phyloP scores from a whole-genome alignment of 2,113 vertebrate genomes.

The Cercopithecus mona region DNA sequence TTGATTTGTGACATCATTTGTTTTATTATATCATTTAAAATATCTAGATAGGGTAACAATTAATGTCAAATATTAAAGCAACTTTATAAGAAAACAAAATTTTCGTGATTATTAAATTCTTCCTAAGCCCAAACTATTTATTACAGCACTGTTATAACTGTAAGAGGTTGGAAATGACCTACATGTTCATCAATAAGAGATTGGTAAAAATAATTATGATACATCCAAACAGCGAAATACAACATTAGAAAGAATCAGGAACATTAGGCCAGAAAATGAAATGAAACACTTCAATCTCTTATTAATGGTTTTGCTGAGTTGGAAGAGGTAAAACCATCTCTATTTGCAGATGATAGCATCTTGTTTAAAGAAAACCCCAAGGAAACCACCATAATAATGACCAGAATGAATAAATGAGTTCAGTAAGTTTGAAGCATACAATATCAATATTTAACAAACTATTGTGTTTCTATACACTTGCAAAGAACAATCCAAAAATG shows the following conservation, averaged over 20 bases:
- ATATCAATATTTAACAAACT: neutral
- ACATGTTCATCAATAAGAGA: neutral
- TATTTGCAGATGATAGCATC: neutral
- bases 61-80: no score
- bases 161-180: neutral
- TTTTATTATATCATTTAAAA: no score
- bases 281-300: neutral
- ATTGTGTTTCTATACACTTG: neutral
- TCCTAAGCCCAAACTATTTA: neutral
- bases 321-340: neutral
- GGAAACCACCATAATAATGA: neutral
- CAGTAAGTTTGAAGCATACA: neutral
- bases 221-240: neutral
- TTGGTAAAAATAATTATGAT: neutral
- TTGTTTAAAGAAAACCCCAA: neutral
- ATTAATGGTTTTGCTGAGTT: neutral
- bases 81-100: slow-evolving; percentile 4
- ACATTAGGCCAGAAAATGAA: slow-evolving; percentile 3
- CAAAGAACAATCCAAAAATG: neutral
- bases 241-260: neutral
- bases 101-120: neutral
- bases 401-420: slow-evolving; percentile 1
- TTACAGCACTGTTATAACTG: neutral
- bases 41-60: no score
- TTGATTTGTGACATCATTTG: neutral